phyloP scores from a whole-genome alignment of 2,797 vertebrate genomes.

The Podarcis siculus region DNA sequence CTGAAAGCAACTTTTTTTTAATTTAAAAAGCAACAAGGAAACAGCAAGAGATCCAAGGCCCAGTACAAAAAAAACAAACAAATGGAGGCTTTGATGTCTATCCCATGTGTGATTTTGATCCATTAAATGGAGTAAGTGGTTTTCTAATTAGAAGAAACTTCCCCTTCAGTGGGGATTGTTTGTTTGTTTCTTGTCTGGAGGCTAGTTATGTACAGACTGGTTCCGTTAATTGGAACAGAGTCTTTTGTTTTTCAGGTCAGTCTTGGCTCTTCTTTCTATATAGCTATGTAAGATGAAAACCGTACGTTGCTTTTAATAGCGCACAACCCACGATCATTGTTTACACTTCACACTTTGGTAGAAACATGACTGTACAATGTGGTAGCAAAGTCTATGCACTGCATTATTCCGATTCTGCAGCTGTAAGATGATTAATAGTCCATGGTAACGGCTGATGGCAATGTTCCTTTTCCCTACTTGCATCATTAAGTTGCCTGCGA shows the following conservation, averaged over 20 bases:
- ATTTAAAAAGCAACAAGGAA: too few species aligned
- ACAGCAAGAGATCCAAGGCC: too few species aligned
- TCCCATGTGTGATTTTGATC: constrained; percentile 32
- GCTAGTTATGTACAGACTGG: constrained; percentile 19
- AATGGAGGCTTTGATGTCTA: constrained; percentile 24
- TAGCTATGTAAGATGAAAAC: neutral
- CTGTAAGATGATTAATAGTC: neutral
- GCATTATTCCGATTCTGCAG: neutral
- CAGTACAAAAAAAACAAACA: too few species aligned
- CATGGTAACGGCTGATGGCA: neutral
- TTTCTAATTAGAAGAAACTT: constrained; percentile 22
- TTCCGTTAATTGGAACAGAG: constrained; percentile 30
- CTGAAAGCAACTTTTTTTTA: too few species aligned
- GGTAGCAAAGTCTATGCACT: neutral
- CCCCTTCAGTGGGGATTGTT: neutral
- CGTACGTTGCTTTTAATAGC: neutral
- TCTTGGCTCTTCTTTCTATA: neutral
- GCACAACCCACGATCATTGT: neutral
- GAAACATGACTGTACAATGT: neutral
- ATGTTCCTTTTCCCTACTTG: neutral
- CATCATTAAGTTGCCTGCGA: neutral
- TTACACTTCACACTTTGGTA: neutral
- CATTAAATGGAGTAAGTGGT: neutral
- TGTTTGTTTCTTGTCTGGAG: constrained; percentile 23
- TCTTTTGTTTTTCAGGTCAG: constrained; percentile 1